These are phyloP conservation scores for Mesoligia furuncula DNA, from an alignment of 2,888 invertebrate genomes.

Conservation along the genomic window DNA sequence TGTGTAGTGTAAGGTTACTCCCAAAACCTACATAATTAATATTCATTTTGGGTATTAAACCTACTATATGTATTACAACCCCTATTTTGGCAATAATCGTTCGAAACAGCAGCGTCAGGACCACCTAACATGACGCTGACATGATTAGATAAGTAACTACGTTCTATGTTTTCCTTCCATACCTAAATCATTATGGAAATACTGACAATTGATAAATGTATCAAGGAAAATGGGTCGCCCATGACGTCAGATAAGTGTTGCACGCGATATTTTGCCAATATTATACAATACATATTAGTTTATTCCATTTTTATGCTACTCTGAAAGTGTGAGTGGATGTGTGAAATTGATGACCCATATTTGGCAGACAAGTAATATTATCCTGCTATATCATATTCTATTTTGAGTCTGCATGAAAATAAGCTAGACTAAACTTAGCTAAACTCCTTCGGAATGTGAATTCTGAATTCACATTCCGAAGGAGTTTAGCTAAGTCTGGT, in stretches of 20 bases:
- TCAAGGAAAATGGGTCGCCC: conserved; percentile 63
- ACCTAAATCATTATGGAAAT: conserved; percentile 63
- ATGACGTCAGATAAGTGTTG: conserved; percentile 61
- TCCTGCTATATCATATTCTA: conserved; percentile 2
- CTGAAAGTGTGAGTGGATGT: conserved; percentile 30
- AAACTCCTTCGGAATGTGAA: too few relatives aligned
- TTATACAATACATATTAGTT: conserved; percentile 49
- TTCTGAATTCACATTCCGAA: too few relatives aligned
- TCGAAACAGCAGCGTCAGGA: conserved; percentile 48
- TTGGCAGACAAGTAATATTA: conserved; percentile 13
- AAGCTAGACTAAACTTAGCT: background rate
- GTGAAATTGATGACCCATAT: conserved; percentile 40
- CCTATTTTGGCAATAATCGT: conserved; percentile 20
- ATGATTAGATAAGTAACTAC: conserved; percentile 58
- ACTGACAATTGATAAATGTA: conserved; percentile 67
- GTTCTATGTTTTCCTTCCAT: conserved; percentile 54
- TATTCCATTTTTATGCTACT: conserved; percentile 43
- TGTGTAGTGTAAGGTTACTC: background rate
- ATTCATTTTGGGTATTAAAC: background rate
- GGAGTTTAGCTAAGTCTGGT: too few relatives aligned
- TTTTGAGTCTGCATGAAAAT: background rate
- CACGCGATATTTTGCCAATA: conserved; percentile 58
- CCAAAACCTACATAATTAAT: conserved; percentile 1
- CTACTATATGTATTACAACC: conserved; percentile 16
- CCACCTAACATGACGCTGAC: conserved; percentile 47